Evolutionary conservation across 2,888 invertebrate species (phyloP).

Genomic region (Meiosimyza decipiens): DNA sequence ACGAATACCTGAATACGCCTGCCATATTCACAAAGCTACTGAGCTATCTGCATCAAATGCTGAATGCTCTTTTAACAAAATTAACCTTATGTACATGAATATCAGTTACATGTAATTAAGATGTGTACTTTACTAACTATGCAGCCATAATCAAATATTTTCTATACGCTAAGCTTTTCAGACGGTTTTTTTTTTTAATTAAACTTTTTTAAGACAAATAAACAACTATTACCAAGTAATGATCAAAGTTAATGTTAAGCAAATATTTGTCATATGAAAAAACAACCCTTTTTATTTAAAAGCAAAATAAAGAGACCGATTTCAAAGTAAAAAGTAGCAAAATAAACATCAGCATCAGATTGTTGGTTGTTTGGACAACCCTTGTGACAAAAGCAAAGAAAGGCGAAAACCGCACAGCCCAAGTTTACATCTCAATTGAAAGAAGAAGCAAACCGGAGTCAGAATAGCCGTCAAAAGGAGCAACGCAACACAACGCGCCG

Average conservation of each 20-base stretch:
- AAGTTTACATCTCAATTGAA: conserved; percentile 20
- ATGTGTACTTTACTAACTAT: no score
- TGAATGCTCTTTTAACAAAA: no score
- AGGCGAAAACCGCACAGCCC: conserved; percentile 7
- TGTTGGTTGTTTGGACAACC: conserved; percentile 22
- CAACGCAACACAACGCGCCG: conserved; percentile 5
- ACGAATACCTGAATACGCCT: no score
- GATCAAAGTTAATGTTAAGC: not conserved
- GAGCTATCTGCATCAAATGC: no score
- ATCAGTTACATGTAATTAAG: no score
- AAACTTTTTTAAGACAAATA: no score
- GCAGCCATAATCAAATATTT: not conserved
- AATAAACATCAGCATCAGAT: conserved; percentile 13
- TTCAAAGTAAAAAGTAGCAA: not conserved
- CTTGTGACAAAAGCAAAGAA: conserved; percentile 8
- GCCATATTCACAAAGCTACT: no score
- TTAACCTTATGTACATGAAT: no score
- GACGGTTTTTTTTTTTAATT: no score
- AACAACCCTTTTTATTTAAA: not conserved
- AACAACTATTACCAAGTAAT: not conserved
- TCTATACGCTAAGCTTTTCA: not conserved
- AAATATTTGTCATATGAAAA: conserved; percentile 17
- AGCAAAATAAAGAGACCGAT: not conserved
- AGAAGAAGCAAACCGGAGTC: not conserved
- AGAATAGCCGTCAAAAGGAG: conserved; percentile 11